A percentile compares a stretch with the other conserved stretches of the same genome.
phyloP scores from a whole-genome alignment of 2,113 vertebrate species.

The Athene cunicularia region DNA sequence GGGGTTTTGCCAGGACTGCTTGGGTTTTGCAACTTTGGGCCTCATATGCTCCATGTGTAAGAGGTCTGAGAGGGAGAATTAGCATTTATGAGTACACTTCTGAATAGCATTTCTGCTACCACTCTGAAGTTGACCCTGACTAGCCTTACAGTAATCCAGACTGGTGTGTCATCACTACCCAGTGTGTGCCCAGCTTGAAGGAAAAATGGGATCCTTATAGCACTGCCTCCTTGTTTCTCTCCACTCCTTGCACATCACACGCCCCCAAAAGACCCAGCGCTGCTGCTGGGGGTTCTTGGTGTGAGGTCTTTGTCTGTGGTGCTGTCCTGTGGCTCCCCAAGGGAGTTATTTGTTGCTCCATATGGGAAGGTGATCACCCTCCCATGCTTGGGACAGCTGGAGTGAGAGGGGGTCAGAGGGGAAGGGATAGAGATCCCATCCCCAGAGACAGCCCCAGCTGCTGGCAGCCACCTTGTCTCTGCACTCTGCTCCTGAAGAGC shows the following conservation, averaged over 20 bases:
- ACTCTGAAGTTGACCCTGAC: background rate
- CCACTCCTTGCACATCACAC: background rate
- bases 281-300: background rate
- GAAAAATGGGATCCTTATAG: background rate
- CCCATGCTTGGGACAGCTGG: background rate
- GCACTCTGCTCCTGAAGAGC: background rate
- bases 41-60: background rate
- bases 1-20: background rate
- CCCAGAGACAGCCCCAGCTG: background rate
- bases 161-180: background rate
- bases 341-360: background rate
- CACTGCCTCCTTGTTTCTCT: background rate
- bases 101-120: background rate
- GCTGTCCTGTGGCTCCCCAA: background rate
- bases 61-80: background rate
- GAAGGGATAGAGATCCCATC: background rate
- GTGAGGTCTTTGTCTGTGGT: background rate
- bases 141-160: background rate
- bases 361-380: background rate
- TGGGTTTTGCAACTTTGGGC: background rate
- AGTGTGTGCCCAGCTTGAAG: accelerated
- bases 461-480: background rate
- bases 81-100: background rate
- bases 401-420: background rate
- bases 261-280: background rate